phyloP scores from a whole-genome alignment of 2,888 invertebrate species.

The Mystacides longicornis region DNA sequence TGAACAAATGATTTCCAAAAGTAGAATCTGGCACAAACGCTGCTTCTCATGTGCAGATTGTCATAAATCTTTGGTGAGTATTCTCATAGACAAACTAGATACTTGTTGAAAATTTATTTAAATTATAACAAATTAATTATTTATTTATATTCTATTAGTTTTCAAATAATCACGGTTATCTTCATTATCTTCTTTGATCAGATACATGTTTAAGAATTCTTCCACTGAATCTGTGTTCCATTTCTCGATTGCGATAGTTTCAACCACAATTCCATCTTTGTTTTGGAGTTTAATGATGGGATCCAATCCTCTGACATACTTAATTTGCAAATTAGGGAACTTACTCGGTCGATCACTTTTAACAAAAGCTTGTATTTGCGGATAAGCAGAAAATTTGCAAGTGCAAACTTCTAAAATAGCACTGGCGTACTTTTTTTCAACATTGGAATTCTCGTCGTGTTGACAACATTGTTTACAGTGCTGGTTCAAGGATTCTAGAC shows the following conservation, averaged over 20 bases:
- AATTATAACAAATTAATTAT: neutral
- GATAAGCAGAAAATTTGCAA: slow-evolving; percentile 96
- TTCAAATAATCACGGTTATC: slow-evolving; percentile 48
- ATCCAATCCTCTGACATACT: slow-evolving; percentile 89
- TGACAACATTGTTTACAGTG: slow-evolving; percentile 77
- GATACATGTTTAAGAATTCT: slow-evolving; percentile 88
- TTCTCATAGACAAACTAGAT: neutral
- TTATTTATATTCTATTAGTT: slow-evolving; percentile 49
- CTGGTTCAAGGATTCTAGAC: slow-evolving; percentile 57
- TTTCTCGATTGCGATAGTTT: slow-evolving; percentile 91
- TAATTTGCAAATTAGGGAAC: slow-evolving; percentile 86
- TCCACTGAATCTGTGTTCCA: slow-evolving; percentile 98
- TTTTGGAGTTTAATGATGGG: slow-evolving; percentile 89
- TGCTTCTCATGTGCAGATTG: slow-evolving; percentile 91
- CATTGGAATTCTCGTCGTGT: slow-evolving; percentile 58
- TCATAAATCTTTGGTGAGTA: slow-evolving; percentile 63
- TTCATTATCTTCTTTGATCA: slow-evolving; percentile 53
- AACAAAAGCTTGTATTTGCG: slow-evolving; percentile 97
- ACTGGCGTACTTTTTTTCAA: slow-evolving; percentile 74
- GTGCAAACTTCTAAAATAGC: slow-evolving; percentile 95
- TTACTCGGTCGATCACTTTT: slow-evolving; percentile 86
- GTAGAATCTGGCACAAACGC: slow-evolving; percentile 84
- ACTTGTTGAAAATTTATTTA: neutral
- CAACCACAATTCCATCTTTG: slow-evolving; percentile 73
- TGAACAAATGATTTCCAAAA: slow-evolving; percentile 94